Percentiles rank a stretch among this genome's conserved stretches.
Evolutionary conservation across 2,113 vertebrate genomes (phyloP).

Genomic region (Dolichallabes microphthalmus): DNA sequence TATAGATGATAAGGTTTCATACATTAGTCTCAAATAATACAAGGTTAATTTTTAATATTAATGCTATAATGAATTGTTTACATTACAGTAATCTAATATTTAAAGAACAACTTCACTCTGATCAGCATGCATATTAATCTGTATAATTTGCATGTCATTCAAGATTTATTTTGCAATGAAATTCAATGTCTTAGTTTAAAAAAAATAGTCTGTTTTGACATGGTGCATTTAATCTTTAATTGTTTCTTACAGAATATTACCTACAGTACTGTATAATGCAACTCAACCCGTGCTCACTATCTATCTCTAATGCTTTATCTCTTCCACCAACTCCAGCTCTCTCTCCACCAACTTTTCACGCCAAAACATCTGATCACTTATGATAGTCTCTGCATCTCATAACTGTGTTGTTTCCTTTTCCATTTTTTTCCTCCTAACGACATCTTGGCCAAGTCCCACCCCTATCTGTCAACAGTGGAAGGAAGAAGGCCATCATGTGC

Average conservation of each 20-base stretch:
- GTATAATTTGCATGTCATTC: neutral
- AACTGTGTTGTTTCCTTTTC: neutral
- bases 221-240: neutral
- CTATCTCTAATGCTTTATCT: neutral
- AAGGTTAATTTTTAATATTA: neutral
- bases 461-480: neutral
- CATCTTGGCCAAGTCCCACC: neutral
- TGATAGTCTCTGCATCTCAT: neutral
- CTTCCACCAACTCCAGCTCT: neutral
- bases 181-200: neutral
- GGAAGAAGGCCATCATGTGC: neutral
- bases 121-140: neutral
- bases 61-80: neutral
- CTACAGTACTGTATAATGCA: neutral
- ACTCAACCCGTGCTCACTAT: neutral
- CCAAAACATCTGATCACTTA: neutral
- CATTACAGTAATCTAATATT: neutral
- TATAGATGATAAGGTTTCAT: neutral
- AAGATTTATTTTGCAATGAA: neutral
- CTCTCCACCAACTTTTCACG: neutral
- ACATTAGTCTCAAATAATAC: neutral
- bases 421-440: neutral
- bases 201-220: neutral
- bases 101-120: neutral
- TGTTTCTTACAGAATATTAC: neutral